Percentiles rank a stretch among this genome's conserved stretches.
Evolutionary conservation across 2,797 vertebrate species (phyloP).

Genomic region (Paratrypauchen microcephalus): DNA sequence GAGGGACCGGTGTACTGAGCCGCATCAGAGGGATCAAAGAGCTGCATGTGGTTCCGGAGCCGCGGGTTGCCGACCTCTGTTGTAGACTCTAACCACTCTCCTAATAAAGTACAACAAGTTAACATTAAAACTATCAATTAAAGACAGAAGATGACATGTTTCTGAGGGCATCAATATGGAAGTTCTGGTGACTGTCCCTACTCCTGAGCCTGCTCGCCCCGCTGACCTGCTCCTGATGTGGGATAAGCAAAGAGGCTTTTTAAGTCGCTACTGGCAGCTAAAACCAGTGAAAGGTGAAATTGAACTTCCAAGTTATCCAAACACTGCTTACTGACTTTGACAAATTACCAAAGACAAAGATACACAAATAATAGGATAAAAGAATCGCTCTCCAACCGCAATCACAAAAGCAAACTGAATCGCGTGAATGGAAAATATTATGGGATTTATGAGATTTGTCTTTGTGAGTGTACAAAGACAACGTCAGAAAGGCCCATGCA

Average conservation of each 20-base stretch:
- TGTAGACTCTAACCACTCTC: not conserved
- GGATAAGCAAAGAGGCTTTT: conserved; percentile 22
- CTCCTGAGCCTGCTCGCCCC: conserved; percentile 11
- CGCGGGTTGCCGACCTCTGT: too few species aligned
- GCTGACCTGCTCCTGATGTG: conserved; percentile 35
- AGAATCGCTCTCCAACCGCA: not conserved
- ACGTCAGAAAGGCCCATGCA: not conserved
- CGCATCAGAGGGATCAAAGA: too few species aligned
- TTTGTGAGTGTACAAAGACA: not conserved
- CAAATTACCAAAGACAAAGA: conserved; percentile 13
- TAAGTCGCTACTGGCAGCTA: not conserved
- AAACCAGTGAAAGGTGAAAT: conserved; percentile 41
- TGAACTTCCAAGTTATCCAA: conserved; percentile 34
- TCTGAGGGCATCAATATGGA: conserved; percentile 14
- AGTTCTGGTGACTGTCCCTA: conserved; percentile 1
- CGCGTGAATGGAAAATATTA: not conserved
- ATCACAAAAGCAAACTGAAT: not conserved
- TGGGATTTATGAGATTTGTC: too few species aligned
- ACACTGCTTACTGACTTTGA: not conserved
- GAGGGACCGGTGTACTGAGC: too few species aligned
- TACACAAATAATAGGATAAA: not conserved
- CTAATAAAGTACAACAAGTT: too few species aligned
- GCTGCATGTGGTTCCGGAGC: too few species aligned
- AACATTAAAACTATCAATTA: not conserved
- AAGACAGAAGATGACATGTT: conserved; percentile 21